Percentiles rank a stretch among this genome's conserved stretches.
phyloP scores from a whole-genome alignment of 1,140 invertebrate genomes.

The Lepidurus packardi region DNA sequence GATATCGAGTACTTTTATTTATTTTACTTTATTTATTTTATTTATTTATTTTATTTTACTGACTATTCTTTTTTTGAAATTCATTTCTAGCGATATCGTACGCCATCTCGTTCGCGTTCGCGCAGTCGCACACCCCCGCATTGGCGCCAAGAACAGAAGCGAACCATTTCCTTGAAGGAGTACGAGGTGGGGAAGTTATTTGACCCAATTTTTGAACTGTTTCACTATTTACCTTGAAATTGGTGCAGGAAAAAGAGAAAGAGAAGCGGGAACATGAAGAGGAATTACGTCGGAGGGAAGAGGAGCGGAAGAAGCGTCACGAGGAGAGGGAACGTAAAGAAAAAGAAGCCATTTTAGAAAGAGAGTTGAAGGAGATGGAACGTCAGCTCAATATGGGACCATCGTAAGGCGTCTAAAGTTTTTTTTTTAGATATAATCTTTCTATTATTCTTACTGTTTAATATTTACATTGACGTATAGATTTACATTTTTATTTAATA shows the following conservation, averaged over 20 bases:
- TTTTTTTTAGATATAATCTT: too few species aligned
- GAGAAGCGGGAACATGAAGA: constrained; percentile 56
- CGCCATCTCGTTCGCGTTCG: constrained; percentile 69
- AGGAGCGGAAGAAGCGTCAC: constrained; percentile 54
- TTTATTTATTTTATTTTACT: too few species aligned
- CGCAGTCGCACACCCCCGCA: constrained; percentile 80
- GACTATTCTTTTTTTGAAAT: too few species aligned
- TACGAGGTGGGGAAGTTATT: constrained; percentile 55
- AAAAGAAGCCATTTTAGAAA: constrained; percentile 32
- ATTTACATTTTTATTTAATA: too few species aligned
- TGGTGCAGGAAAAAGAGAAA: constrained; percentile 55
- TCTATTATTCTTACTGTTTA: too few species aligned
- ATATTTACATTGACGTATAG: too few species aligned
- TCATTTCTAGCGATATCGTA: constrained; percentile 68
- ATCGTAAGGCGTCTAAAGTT: constrained; percentile 34
- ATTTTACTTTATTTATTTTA: too few species aligned
- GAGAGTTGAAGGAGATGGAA: constrained; percentile 37
- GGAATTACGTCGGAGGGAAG: constrained; percentile 54
- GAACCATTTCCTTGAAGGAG: constrained; percentile 73
- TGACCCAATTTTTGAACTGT: not conserved
- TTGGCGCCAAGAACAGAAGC: constrained; percentile 77
- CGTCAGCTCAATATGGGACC: constrained; percentile 35
- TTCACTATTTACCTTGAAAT: constrained; percentile 26
- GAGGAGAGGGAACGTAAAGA: constrained; percentile 45
- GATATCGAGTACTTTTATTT: not conserved